phyloP scores from a whole-genome alignment of 1,140 invertebrate genomes.

The Cardiocondyla obscurior region DNA sequence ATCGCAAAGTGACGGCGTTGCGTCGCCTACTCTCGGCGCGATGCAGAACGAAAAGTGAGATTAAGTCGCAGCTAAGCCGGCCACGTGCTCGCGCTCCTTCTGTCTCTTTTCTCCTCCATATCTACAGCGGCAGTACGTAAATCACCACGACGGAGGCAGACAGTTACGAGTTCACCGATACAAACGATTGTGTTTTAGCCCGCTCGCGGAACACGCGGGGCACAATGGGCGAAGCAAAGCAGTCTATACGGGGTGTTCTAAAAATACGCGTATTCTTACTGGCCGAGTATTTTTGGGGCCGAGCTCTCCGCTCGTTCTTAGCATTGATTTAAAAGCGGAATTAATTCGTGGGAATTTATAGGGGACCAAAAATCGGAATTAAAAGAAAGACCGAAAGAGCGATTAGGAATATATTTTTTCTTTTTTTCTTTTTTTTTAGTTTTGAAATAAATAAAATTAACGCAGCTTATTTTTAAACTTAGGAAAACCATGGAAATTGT shows the following conservation, averaged over 20 bases:
- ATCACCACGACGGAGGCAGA: slow-evolving; percentile 62
- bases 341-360: neutral
- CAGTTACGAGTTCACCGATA: slow-evolving; percentile 65
- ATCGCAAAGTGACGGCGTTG: slow-evolving; percentile 29
- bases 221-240: neutral
- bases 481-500: neutral
- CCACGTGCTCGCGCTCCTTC: slow-evolving; percentile 30
- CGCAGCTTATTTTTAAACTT: neutral
- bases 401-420: too few species aligned
- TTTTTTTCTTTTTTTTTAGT: too few species aligned
- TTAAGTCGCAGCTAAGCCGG: slow-evolving; percentile 36
- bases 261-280: neutral
- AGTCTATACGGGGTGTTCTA: slow-evolving; percentile 43
- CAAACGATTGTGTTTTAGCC: slow-evolving; percentile 64
- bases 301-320: neutral
- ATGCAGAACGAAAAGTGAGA: slow-evolving; percentile 51
- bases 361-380: neutral
- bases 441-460: neutral
- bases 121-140: slow-evolving; percentile 61
- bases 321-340: neutral
- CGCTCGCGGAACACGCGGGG: slow-evolving; percentile 42
- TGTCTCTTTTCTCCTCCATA: neutral
- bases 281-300: neutral
- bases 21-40: slow-evolving; percentile 51
- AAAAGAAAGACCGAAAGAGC: neutral